Evolutionary conservation across 2,113 vertebrate genomes (phyloP), one percentile per base, ranked within the genome.

Genomic region (Tretioscincus oriximinensis): DNA sequence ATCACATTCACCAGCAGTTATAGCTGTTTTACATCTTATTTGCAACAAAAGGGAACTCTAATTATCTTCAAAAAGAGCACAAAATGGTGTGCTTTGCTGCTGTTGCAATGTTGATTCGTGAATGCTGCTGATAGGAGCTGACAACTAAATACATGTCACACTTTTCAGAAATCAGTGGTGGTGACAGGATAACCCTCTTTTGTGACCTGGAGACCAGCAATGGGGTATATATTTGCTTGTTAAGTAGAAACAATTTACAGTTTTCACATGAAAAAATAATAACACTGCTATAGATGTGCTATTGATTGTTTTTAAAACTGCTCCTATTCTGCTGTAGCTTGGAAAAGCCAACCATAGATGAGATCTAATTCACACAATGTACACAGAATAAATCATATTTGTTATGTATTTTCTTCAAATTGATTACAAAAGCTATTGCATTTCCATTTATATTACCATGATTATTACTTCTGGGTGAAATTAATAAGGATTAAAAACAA

Each of bases 21-120:
- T 96, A 97, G 96, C 96, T 96, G 95, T 97, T 97, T 97, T 97
- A 96, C 96, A 97, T 97, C 92, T 91, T 96, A 97, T 98, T 97
- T 98, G 96, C 96, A 95, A 95, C 92, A 95, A 95, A 94, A 94
- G 94, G 93, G 95, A 95, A 94, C 93, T 97, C 97, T 98, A 99
- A 98, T 99, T 99, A 98, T 96, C 95, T 96, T 94, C 94, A 93
- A 94, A 96, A 95, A 94, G 93, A 95, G 96, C 94, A 96, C 94
- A 96, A 97, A 97, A 96, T 96, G 94, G 95, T 95, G 93, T 93
- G 96, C 95, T 95, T 95, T 96, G 96, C 96, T 95, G 91, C 95
- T 88, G 93, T 96, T 95, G 95, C 94, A 97, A 96, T 95, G 94
- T 95, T 94, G 95, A 97, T 95, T 97, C 88, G 90, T 96, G 96